Conservation (phyloP, 1,140 invertebrate genomes). For the Mizuhopecten yessoensis region DNA sequence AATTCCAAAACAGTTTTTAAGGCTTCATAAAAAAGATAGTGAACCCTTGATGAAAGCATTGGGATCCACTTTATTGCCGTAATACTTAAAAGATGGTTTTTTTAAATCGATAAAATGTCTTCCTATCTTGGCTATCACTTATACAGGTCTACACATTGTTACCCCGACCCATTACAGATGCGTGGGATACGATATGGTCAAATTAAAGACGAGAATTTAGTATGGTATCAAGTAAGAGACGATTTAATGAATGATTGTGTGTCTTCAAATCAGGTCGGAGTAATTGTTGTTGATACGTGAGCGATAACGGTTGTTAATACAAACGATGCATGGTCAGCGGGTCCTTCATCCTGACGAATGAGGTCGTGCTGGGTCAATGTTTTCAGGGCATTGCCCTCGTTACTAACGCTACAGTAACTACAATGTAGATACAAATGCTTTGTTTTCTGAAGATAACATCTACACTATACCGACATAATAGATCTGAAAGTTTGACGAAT, state of each 20-base stretch:
- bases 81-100: too few species aligned
- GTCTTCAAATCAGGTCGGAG: not conserved
- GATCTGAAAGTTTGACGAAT: not conserved
- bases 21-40: too few species aligned
- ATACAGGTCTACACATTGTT: too few species aligned
- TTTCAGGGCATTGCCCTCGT: not conserved
- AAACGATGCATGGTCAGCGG: constrained; percentile 1
- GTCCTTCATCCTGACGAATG: constrained; percentile 30
- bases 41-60: too few species aligned
- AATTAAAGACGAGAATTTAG: not conserved
- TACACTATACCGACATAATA: not conserved
- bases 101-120: too few species aligned
- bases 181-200: too few species aligned
- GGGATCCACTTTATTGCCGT: too few species aligned
- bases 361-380: not conserved
- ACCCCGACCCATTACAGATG: too few species aligned
- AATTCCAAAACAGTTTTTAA: too few species aligned
- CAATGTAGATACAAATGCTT: not conserved
- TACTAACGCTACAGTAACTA: not conserved
- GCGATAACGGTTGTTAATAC: not conserved
- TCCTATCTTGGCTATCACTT: too few species aligned
- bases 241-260: not conserved
- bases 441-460: constrained; percentile 5
- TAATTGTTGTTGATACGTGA: constrained; percentile 17
- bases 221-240: not conserved